Base-by-base conservation (phyloP, 2,888 invertebrate genomes). In the Muschampia plurimacula region DNA sequence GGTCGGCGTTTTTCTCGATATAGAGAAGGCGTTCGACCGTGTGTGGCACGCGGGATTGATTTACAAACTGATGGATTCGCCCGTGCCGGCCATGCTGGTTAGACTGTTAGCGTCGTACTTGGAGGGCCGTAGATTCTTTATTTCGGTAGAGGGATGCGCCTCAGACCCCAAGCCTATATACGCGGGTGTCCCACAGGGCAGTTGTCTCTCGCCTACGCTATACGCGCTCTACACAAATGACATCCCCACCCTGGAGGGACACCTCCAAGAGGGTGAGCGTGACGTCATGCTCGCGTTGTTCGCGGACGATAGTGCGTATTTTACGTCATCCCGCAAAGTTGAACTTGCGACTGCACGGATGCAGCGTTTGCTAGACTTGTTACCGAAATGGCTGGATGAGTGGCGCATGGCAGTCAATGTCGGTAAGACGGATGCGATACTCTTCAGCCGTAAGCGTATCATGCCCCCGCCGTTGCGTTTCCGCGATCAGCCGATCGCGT, bases 21-120 rank as follows among this genome's bases (percentile, higher is more conserved):
- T 82, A 60, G 81, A 79, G 64, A 80, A 81, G 71, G 80, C 81
- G 9, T 81, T 83, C 66, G 81, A 82, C 67, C 49, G 79, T 5
- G 81, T 83, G 1, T 81, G 81, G 82, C 81, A 83, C 63, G 49
- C 64, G 0, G 80, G 82, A 4, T 77, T 82, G 2, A 9, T 81
- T 0, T 77, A 67, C 67, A 83, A 82, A 36, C 49, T 81, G 36
- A 7, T 52, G 52, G 36, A 66, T 2, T 12, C 66, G 4, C 9
- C 49, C 36, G 39, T 10, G 66, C 36, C 63, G 2, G 9, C n/a
- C 10, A 2, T 44, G 22, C 8, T 59, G 3, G 59, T 59, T 8
- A 59, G 59, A 12, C 2, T 59, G 28, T 12, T 59, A 9, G 15
- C 28, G 10, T 3, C 5, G 0, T 59, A 10, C 32, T 9, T 59